Evolutionary conservation across 2,113 vertebrate species (phyloP), one percentile per base, ranked within the genome.

Genomic region (Mellivora capensis): DNA sequence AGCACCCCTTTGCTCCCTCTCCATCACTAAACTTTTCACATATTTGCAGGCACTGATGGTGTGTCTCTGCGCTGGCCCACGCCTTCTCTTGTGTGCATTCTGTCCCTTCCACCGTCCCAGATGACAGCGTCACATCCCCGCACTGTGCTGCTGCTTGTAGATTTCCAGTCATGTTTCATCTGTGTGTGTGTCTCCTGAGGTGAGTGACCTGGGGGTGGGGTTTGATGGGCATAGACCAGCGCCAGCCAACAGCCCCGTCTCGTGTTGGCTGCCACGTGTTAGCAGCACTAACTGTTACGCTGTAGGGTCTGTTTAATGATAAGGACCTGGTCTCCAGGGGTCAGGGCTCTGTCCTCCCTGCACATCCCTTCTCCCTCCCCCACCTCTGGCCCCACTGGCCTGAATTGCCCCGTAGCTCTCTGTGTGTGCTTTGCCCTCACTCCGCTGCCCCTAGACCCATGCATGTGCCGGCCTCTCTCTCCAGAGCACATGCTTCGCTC

Each of bases 131-230:
- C 72, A 8, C 23, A 21, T 27, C 44, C 59, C 47, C 27, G 25
- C 42, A 0, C 29, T 13, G 18, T 0, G 6, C 49, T 57, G 14
- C n/a, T 2, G 52, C n/a, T 37, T 27, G 2, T 8, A 18, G 1
- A 3, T 34, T 74, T 76, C 47, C 4, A 25, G 25, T 23, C 1
- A 0, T 1, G 44, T 57, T 49, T 57, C 72, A 34, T 69, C 67
- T 57, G 20, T 62, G 34, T 71, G 80, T 9, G 1, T 6, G 64
- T 77, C 87, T 82, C 82, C 74, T 27, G 4, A 49, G 29, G 62
- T 42, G 61, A 61, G 90, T 61, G 49, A 37, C 71, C 69, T 34
- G 31, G 37, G 69, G 21, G 59, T 10, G 42, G 71, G 62, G 6
- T 39, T 47, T 87, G 77, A 81, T 3, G 0, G 15, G 64, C 52